A percentile compares a stretch with the other conserved stretches of the same genome.
Conservation (phyloP, 2,113 vertebrate species). For the Asarcornis scutulata region DNA sequence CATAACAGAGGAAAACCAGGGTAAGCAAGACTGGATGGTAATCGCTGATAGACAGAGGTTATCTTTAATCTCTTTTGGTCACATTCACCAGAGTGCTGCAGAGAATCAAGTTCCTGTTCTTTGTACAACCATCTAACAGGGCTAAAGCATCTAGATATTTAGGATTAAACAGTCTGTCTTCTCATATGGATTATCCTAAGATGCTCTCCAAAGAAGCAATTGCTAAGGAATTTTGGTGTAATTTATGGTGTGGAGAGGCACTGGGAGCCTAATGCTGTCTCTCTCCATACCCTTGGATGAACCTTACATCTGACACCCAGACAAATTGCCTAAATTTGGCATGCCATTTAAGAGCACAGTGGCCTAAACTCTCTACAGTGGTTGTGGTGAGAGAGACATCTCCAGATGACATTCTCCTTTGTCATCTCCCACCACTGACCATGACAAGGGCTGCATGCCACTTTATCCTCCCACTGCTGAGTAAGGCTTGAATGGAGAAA, state of each 20-base stretch:
- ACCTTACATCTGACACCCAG: background rate
- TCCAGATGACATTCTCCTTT: background rate
- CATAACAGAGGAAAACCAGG: slow-evolving; percentile 1
- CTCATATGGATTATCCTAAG: background rate
- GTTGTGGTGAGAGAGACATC: background rate
- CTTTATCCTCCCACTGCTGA: rapidly evolving
- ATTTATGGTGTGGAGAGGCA: background rate
- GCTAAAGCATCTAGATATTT: background rate
- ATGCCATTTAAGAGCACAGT: background rate
- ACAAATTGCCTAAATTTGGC: background rate
- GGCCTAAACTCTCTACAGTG: background rate
- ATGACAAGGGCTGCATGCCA: background rate
- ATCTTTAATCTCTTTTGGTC: background rate
- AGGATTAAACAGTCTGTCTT: background rate
- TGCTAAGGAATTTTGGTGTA: background rate
- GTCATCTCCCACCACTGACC: background rate
- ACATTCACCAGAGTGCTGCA: background rate
- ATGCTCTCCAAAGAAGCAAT: background rate
- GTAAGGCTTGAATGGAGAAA: background rate
- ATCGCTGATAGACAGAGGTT: background rate
- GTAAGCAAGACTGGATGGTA: background rate
- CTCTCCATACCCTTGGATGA: background rate
- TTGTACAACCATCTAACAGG: background rate
- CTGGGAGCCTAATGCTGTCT: background rate
- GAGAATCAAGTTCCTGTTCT: background rate